Base-by-base conservation (phyloP, 2,113 vertebrate species). In the Trogon surrucura region DNA sequence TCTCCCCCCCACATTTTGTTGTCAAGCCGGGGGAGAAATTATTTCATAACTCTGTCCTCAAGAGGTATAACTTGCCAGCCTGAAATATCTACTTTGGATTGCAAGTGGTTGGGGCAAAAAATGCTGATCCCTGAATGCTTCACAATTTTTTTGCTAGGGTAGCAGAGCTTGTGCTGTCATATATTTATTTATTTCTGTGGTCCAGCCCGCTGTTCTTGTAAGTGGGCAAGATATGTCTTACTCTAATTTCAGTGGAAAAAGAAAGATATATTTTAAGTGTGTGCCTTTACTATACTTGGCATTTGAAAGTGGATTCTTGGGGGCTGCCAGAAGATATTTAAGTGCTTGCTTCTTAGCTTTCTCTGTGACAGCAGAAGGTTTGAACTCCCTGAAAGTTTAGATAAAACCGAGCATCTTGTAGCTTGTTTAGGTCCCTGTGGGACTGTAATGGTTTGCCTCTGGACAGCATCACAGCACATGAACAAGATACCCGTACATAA, bases 11-110 rank as follows among this genome's bases (percentile, higher is more conserved):
- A 23, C 65, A 45, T 95, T 94, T 95, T 94, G 81, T 97, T 95
- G 88, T 96, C 85, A 93, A 94, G 88, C 89, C 29, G 3, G 89
- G 89, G 92, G 93, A 92, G 88, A 97, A 97, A 97, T 97, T 91
- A 96, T 97, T 97, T 96, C 87, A 92, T 95, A 96, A 95, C 93
- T 96, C 78, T 64, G 38, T 92, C 91, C 93, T 96, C 83, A 95
- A 95, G 88, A 94, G 91, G 80, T 94, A 82, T 96, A 93, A 72
- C 80, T 94, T 85, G 80, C 93, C 93, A 93, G 57, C 66, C 75
- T 92, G 90, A 97, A 95, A 91, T 96, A 95, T 86, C 85, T 91
- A n/a, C 88, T 96, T 95, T 83, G 60, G 89, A 82, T 91, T 87
- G 62, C 67, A 94, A 95, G 89, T 85, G 80, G 83, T 80, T 92